These are phyloP conservation scores for Myotis myotis DNA, from an alignment of 2,797 vertebrate species.

Conservation along the genomic window DNA sequence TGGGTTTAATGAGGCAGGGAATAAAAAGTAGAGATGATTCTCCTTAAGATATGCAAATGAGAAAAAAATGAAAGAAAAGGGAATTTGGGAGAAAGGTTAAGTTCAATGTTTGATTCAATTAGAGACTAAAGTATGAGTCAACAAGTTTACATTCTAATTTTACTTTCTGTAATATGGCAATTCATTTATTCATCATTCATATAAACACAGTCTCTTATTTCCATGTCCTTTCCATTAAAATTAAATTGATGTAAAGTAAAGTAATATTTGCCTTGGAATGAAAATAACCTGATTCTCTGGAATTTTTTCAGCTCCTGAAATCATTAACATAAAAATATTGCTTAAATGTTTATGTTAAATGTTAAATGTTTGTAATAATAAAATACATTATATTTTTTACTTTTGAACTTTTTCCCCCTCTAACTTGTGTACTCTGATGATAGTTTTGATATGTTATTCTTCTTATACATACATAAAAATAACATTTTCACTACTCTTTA, in stretches of 20 bases:
- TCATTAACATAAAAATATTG: background rate
- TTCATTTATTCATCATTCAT: background rate
- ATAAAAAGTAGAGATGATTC: background rate
- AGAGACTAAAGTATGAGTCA: background rate
- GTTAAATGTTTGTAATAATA: background rate
- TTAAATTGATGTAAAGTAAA: background rate
- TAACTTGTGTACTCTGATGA: background rate
- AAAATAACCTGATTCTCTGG: background rate
- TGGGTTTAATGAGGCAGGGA: background rate
- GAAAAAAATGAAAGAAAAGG: background rate
- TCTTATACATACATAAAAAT: background rate
- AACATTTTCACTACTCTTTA: background rate
- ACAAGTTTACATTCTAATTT: background rate
- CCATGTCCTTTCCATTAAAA: background rate
- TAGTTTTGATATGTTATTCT: background rate
- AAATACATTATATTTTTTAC: background rate
- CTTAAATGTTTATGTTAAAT: background rate
- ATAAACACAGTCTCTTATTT: background rate
- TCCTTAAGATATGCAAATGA: background rate
- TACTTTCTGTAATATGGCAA: background rate
- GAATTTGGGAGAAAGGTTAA: background rate
- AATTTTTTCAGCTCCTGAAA: background rate
- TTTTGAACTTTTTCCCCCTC: background rate
- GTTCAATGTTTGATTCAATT: conserved; percentile 7
- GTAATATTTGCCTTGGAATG: background rate